Conservation (phyloP, 2,797 vertebrate genomes). For the Chaetophractus vellerosus region DNA sequence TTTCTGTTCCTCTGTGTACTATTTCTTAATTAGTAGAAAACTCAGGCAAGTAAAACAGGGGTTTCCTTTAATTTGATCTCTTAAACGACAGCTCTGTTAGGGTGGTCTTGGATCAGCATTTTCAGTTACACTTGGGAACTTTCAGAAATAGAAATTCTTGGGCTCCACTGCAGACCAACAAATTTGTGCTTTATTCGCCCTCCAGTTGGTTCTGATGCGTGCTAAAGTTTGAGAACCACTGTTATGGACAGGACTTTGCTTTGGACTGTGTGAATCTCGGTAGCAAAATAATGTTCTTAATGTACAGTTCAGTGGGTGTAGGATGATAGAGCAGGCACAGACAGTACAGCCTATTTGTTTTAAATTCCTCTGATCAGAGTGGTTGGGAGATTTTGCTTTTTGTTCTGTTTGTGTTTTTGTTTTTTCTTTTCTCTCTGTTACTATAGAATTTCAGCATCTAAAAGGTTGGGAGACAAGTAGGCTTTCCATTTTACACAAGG, state of each 20-base stretch:
- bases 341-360: not conserved
- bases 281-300: not conserved
- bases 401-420: not conserved
- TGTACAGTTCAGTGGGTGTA: fast-evolving
- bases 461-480: not conserved
- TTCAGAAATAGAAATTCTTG: not conserved
- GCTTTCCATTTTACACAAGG: not conserved
- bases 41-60: not conserved
- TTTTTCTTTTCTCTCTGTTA: not conserved
- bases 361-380: conserved; percentile 17
- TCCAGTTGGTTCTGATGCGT: not conserved
- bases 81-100: not conserved
- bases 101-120: not conserved
- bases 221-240: not conserved
- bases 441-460: not conserved
- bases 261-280: fast-evolving
- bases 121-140: not conserved
- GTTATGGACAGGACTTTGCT: too few species aligned
- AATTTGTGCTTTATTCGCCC: not conserved
- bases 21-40: conserved; percentile 11
- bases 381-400: not conserved
- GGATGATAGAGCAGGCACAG: not conserved
- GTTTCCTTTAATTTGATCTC: not conserved
- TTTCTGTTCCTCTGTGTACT: conserved; percentile 13
- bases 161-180: not conserved